phyloP scores from a whole-genome alignment of 2,888 invertebrate species.

The Melolontha melolontha region DNA sequence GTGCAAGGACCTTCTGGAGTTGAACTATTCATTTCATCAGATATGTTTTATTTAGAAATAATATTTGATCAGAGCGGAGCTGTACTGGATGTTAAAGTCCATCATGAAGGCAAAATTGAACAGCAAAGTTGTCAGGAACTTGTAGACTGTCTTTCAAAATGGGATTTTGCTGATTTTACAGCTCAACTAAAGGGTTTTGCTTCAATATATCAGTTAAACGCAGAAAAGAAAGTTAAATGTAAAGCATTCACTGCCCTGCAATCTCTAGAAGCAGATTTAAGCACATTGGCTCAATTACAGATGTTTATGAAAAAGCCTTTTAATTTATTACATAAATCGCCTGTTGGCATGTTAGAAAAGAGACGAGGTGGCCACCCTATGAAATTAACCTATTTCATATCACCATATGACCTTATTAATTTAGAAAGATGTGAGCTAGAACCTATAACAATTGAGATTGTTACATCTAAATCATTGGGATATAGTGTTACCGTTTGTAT shows the following conservation, averaged over 20 bases:
- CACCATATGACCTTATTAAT: slow-evolving; percentile 91
- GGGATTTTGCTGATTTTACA: slow-evolving; percentile 93
- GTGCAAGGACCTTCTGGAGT: slow-evolving; percentile 85
- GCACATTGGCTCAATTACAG: slow-evolving; percentile 82
- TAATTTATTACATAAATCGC: slow-evolving; percentile 87
- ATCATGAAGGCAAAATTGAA: slow-evolving; percentile 89
- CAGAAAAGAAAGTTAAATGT: slow-evolving; percentile 93
- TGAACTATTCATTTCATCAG: slow-evolving; percentile 91
- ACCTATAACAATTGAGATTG: slow-evolving; percentile 80
- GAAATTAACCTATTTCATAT: slow-evolving; percentile 93
- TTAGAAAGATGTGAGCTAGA: slow-evolving; percentile 78
- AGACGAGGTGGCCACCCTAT: slow-evolving; percentile 91
- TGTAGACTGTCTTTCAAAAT: slow-evolving; percentile 83
- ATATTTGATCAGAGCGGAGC: slow-evolving; percentile 84
- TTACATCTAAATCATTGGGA: slow-evolving; percentile 78
- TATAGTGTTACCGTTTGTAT: slow-evolving; percentile 91
- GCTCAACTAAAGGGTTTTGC: slow-evolving; percentile 87
- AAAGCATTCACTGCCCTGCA: slow-evolving; percentile 94
- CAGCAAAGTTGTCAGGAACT: slow-evolving; percentile 91
- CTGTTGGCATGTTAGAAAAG: slow-evolving; percentile 87
- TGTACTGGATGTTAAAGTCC: slow-evolving; percentile 90
- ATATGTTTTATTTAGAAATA: slow-evolving; percentile 96
- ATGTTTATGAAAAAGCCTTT: slow-evolving; percentile 78
- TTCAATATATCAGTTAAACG: slow-evolving; percentile 93
- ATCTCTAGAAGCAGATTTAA: slow-evolving; percentile 91